Conservation (phyloP, 2,888 invertebrate genomes). For the Cephus sareptanus region DNA sequence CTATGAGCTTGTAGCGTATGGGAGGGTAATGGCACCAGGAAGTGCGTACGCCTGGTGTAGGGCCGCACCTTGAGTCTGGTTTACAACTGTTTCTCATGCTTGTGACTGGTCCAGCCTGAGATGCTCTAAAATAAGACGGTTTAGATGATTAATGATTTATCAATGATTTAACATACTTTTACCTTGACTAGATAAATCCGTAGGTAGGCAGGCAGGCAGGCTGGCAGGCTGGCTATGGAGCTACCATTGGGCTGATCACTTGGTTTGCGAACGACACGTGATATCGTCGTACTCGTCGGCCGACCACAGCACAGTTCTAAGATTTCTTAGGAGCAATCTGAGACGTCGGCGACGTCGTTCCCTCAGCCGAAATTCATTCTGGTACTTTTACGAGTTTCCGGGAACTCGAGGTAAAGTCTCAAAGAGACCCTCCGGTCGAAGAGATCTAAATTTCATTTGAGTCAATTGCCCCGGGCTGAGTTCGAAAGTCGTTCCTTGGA, state of each 20-base stretch:
- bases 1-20: not conserved
- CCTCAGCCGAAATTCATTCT: not conserved
- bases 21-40: not conserved
- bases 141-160: not conserved
- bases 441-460: not conserved
- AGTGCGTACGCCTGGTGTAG: not conserved
- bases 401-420: not conserved
- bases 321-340: constrained; percentile 25
- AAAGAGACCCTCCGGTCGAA: not conserved
- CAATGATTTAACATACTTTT: not conserved
- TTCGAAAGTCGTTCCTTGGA: not conserved
- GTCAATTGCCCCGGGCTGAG: not conserved
- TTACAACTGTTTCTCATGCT: not conserved
- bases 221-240: constrained; percentile 3
- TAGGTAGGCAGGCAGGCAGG: not conserved
- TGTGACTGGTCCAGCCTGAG: not conserved
- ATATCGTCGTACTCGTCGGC: constrained; percentile 27
- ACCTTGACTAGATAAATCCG: not conserved
- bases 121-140: not conserved
- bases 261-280: constrained; percentile 25
- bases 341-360: not conserved
- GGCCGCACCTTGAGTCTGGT: not conserved
- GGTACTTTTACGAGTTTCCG: not conserved
- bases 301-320: constrained; percentile 33
- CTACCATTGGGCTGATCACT: constrained; percentile 21